phyloP scores from a whole-genome alignment of 2,888 invertebrate species.

The Melanostoma mellinum region DNA sequence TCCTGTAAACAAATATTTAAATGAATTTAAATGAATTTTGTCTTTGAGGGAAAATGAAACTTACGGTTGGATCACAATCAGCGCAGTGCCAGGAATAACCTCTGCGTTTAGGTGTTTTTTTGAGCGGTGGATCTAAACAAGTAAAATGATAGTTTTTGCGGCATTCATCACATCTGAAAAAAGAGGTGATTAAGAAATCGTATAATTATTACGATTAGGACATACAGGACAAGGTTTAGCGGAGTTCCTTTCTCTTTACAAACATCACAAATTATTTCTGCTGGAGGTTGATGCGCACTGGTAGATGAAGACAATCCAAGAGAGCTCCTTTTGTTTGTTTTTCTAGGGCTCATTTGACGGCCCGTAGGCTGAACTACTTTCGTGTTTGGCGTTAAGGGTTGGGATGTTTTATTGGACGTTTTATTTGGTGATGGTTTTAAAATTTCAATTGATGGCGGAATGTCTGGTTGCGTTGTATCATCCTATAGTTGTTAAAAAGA shows the following conservation, averaged over 20 bases:
- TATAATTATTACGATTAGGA: not conserved
- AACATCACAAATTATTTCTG: constrained; percentile 75
- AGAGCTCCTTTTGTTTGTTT: constrained; percentile 55
- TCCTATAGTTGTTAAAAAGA: constrained; percentile 28
- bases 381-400: constrained; percentile 71
- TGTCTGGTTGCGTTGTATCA: constrained; percentile 53
- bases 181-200: constrained; percentile 25
- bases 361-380: constrained; percentile 29
- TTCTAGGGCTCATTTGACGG: constrained; percentile 48
- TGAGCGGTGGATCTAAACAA: constrained; percentile 96
- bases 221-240: constrained; percentile 78
- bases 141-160: constrained; percentile 94
- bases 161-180: constrained; percentile 93
- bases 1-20: constrained; percentile 31
- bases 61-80: constrained; percentile 95
- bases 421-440: constrained; percentile 43
- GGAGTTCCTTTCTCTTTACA: constrained; percentile 77
- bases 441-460: constrained; percentile 42
- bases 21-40: not conserved
- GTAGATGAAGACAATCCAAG: constrained; percentile 45
- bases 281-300: constrained; percentile 57
- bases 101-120: constrained; percentile 95
- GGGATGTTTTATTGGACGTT: constrained; percentile 66
- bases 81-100: constrained; percentile 98
- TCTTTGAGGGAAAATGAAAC: constrained; percentile 76